Evolutionary conservation across 1,140 invertebrate genomes (phyloP).

Genomic region (Nomia melanderi): DNA sequence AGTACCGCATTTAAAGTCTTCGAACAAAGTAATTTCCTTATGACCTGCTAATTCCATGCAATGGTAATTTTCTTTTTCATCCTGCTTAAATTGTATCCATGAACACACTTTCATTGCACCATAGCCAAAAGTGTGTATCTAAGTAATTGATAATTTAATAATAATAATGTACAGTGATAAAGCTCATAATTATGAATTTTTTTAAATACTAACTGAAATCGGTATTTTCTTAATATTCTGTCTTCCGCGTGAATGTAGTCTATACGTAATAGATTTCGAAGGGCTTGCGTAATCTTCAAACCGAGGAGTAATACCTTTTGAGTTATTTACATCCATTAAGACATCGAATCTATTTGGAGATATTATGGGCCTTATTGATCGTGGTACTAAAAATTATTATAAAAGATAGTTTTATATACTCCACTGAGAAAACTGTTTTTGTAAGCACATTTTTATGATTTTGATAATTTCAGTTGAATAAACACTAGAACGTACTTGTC

Average conservation of each 20-base stretch:
- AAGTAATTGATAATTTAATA: slow-evolving; percentile 23
- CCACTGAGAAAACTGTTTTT: too few species aligned
- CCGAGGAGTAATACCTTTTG: slow-evolving; percentile 47
- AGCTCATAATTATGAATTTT: not conserved
- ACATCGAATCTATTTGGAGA: too few species aligned
- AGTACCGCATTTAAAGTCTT: slow-evolving; percentile 48
- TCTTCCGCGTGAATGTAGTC: slow-evolving; percentile 64
- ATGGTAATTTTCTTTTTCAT: slow-evolving; percentile 28
- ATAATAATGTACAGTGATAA: not conserved
- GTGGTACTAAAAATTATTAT: slow-evolving; percentile 61
- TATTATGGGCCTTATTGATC: slow-evolving; percentile 53
- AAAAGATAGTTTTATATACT: not conserved
- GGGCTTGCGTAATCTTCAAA: slow-evolving; percentile 68
- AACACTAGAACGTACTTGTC: slow-evolving; percentile 23
- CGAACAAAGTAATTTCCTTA: slow-evolving; percentile 48
- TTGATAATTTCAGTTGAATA: not conserved
- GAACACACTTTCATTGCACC: slow-evolving; percentile 68
- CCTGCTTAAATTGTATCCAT: slow-evolving; percentile 57
- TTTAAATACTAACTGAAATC: slow-evolving; percentile 57
- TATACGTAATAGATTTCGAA: slow-evolving; percentile 59
- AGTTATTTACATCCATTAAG: slow-evolving; percentile 33
- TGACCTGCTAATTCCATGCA: slow-evolving; percentile 58
- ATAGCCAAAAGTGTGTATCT: slow-evolving; percentile 68
- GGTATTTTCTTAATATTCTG: slow-evolving; percentile 52
- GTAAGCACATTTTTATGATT: not conserved